Conservation (phyloP, 1,140 invertebrate species). For the Antheraea pernyi region DNA sequence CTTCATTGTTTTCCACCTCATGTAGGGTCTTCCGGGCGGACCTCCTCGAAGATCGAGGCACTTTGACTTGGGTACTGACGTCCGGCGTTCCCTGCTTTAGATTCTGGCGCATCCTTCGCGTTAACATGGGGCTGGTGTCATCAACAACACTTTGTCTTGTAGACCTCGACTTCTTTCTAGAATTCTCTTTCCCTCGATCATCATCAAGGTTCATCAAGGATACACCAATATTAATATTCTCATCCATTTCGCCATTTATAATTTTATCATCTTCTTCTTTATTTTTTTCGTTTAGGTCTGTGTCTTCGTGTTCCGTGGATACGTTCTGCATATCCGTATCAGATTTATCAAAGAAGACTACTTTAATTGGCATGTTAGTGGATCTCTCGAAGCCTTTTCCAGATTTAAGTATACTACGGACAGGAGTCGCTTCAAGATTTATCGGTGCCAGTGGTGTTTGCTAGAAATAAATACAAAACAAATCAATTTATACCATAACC, state of each 20-base stretch:
- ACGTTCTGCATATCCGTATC: slow-evolving; percentile 30
- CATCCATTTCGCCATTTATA: not conserved
- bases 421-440: slow-evolving; percentile 52
- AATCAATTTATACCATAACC: too few species aligned
- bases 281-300: slow-evolving; percentile 5
- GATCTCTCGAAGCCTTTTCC: slow-evolving; percentile 32
- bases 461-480: slow-evolving; percentile 24
- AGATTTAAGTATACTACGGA: slow-evolving; percentile 55
- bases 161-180: slow-evolving; percentile 32
- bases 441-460: slow-evolving; percentile 46
- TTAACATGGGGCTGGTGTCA: slow-evolving; percentile 41
- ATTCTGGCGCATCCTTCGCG: slow-evolving; percentile 48
- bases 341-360: slow-evolving; percentile 50
- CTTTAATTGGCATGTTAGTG: slow-evolving; percentile 50
- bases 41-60: slow-evolving; percentile 7
- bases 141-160: slow-evolving; percentile 46
- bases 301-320: not conserved
- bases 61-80: not conserved
- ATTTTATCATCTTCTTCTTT: not conserved
- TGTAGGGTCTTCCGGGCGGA: slow-evolving; percentile 33
- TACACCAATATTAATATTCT: not conserved
- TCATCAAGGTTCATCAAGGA: slow-evolving; percentile 2
- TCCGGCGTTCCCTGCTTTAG: slow-evolving; percentile 13
- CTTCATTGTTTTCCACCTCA: slow-evolving; percentile 17
- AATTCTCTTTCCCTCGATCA: slow-evolving; percentile 32